A percentile compares a stretch with the other conserved stretches of the same genome.
These are phyloP conservation scores for Coregonus ussuriensis DNA, from an alignment of 2,797 vertebrate genomes.

Conservation along the genomic window DNA sequence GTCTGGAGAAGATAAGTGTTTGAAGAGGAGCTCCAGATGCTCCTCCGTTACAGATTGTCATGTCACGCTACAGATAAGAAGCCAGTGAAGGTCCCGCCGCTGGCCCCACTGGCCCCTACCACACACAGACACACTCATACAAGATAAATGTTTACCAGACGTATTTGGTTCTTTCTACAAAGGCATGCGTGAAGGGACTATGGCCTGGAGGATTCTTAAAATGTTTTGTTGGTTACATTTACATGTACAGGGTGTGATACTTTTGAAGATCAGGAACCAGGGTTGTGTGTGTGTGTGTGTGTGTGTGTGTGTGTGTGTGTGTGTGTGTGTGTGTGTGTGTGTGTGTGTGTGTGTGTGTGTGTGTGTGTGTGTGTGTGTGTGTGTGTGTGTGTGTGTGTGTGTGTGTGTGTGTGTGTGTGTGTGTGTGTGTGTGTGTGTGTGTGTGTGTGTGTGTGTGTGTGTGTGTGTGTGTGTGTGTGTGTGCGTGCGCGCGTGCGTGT, in stretches of 20 bases:
- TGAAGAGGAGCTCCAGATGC: slow-evolving; percentile 82
- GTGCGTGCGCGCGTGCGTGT: slow-evolving; percentile 39
- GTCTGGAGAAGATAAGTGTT: slow-evolving; percentile 82
- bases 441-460: background rate
- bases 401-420: no score
- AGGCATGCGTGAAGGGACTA: no score
- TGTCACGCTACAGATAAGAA: slow-evolving; percentile 73
- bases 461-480: background rate
- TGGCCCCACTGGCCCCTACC: slow-evolving; percentile 48
- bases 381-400: no score
- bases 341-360: no score
- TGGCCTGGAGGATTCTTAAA: no score
- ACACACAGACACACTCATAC: slow-evolving; percentile 60
- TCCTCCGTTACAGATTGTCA: slow-evolving; percentile 81
- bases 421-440: no score
- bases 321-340: no score
- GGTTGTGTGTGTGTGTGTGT: no score
- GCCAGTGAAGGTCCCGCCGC: slow-evolving; percentile 64
- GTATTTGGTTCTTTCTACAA: background rate
- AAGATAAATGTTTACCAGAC: background rate
- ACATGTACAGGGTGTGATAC: no score
- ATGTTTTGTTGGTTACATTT: no score
- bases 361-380: background rate
- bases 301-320: no score
- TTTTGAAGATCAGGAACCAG: no score